Percentiles rank a stretch among this genome's conserved stretches.
Conservation (phyloP, 2,888 invertebrate genomes). For the Eupithecia centaureata region DNA sequence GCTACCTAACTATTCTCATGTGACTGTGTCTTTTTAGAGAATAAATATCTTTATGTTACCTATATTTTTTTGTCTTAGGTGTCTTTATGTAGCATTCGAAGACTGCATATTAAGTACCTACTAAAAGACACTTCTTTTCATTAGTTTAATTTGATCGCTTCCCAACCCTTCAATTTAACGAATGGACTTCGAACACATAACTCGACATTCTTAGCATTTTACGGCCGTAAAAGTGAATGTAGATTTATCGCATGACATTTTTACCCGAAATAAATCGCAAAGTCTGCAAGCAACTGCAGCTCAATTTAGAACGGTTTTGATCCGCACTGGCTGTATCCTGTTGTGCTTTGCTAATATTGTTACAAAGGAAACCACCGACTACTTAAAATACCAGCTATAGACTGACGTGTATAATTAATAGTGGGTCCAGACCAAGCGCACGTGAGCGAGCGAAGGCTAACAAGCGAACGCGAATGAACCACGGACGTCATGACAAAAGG, state of each 20-base stretch:
- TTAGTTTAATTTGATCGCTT: not conserved
- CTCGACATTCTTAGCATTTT: conserved; percentile 17
- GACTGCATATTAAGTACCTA: not conserved
- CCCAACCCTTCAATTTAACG: conserved; percentile 19
- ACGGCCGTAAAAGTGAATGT: conserved; percentile 8
- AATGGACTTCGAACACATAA: conserved; percentile 9
- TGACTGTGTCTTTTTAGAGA: too few species aligned
- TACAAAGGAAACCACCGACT: not conserved
- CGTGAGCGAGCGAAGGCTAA: too few species aligned
- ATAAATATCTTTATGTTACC: too few species aligned
- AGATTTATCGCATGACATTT: conserved; percentile 17
- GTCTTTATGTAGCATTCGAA: not conserved
- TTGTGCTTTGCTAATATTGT: conserved; percentile 2
- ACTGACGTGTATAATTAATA: too few species aligned
- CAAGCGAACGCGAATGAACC: too few species aligned
- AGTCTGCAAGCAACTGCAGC: conserved; percentile 1
- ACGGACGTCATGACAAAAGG: too few species aligned
- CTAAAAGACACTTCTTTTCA: not conserved
- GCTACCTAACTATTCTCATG: too few species aligned
- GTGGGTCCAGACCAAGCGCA: too few species aligned
- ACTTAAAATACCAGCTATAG: not conserved
- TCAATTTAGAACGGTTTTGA: not conserved
- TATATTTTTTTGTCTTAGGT: too few species aligned
- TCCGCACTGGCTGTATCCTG: conserved; percentile 14
- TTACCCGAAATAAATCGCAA: conserved; percentile 22